These are phyloP conservation scores for pig (Sus scrofa) DNA, from an alignment of 2,113 vertebrate genomes.

Conservation along the genomic window T2T-Sscrofa CM000814.6:71807001-71807500, in stretches of 20 bases:
- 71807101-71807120: background rate
- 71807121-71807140: background rate
- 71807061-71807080: too few relatives aligned
- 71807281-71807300: too few relatives aligned
- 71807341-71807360: too few relatives aligned
- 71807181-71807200: background rate
- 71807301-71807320: background rate
- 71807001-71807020: too few relatives aligned
- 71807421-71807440: background rate
- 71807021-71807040: too few relatives aligned
- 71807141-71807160: background rate
- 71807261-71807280: fast-evolving
- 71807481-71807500: too few relatives aligned
- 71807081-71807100: too few relatives aligned
- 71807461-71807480: background rate
- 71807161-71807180: background rate
- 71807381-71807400: background rate
- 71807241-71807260: too few relatives aligned
- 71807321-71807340: background rate
- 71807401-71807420: background rate
- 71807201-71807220: background rate
- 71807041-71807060: too few relatives aligned
- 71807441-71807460: background rate
- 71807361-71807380: too few relatives aligned
- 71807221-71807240: background rate